Conservation (phyloP, 1,140 invertebrate species). For the Globodera rostochiensis region DNA sequence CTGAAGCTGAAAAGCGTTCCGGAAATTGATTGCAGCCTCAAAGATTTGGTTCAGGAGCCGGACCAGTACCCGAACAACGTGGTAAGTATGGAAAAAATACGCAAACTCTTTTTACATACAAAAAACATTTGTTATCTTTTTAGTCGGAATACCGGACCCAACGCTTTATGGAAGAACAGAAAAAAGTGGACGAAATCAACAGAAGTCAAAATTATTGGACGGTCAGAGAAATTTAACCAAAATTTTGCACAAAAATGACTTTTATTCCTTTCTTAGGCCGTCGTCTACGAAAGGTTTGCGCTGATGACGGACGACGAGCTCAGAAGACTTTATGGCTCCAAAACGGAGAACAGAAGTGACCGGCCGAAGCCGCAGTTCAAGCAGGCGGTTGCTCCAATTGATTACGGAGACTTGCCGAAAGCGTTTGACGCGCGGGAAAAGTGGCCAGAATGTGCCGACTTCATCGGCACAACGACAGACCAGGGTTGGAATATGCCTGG, state of each 20-base stretch:
- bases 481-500: no score
- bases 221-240: not conserved
- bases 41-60: no score
- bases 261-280: not conserved
- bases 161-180: not conserved
- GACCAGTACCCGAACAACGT: no score
- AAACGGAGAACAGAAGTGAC: not conserved
- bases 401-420: not conserved
- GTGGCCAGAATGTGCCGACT: slow-evolving; percentile 79
- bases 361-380: not conserved
- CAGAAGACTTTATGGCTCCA: not conserved
- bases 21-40: no score
- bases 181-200: not conserved
- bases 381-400: not conserved
- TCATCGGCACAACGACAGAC: slow-evolving; percentile 68
- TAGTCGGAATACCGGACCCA: not conserved
- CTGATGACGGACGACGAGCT: not conserved
- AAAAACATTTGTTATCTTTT: no score
- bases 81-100: no score
- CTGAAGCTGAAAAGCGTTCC: not conserved
- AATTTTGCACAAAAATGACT: not conserved
- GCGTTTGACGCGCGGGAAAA: slow-evolving; percentile 72
- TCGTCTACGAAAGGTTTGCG: not conserved
- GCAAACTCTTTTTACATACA: no score
- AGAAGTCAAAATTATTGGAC: not conserved